Evolutionary conservation across 2,797 vertebrate species (phyloP), one percentile per base, ranked within the genome.

Genomic region (Todus mexicanus): DNA sequence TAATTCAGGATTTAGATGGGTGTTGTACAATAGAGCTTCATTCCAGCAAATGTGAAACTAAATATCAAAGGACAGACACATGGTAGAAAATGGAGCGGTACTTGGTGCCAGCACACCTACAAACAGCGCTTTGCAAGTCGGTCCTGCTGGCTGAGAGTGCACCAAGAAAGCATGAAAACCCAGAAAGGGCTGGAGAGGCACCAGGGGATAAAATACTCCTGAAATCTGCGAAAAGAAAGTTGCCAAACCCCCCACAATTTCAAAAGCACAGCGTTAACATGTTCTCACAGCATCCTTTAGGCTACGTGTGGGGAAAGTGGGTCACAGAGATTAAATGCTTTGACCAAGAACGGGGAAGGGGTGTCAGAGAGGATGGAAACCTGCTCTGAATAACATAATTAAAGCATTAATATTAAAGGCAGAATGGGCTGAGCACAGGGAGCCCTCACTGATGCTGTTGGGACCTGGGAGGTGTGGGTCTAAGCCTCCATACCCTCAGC

Each of bases 311-410:
- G 93, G 88, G 50, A 90, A 93, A 85, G 43, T 33, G 72, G 66
- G 95, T 80, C 86, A 83, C 17, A 35, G 70, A 85, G 59, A 63
- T 94, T 78, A 85, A 87, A 68, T 89, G 29, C 61, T 89, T 80
- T 85, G 90, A 37, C 93, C 73, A 79, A 85, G 63, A 82, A 72
- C 50, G 68, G 74, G 83, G 76, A 65, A 84, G 45, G 40, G 57
- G 48, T 45, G 56, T 69, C 2, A 8, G 56, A 43, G 18, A 54
- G 76, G 61, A 73, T 61, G 64, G 76, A 87, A 87, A 70, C 60
- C 31, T 61, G 35, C 60, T 93, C 47, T 33, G 47, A 48, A 18
- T 87, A 84, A 57, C 27, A 48, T 64, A 71, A 68, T 18, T 12
- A 45, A 31, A 78, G 40, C 76, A 86, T 54, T 38, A 27, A 29